Evolutionary conservation across 1,140 invertebrate genomes (phyloP), one percentile per base, ranked within the genome.

Genomic region (Drosophila fuyamai): DNA sequence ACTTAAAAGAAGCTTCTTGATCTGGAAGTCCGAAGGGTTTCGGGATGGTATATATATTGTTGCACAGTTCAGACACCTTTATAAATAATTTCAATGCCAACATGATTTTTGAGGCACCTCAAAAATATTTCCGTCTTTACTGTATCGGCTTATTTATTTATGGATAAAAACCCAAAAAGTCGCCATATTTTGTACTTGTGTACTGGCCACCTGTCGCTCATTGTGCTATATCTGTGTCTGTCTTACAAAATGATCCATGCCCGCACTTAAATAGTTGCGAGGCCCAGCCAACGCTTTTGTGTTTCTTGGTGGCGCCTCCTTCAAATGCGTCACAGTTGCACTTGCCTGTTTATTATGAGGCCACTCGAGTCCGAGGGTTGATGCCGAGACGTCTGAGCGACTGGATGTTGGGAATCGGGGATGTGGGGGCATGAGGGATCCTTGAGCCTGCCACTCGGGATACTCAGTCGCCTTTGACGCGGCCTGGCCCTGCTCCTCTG

Each of bases 311-410:
- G 41, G 50, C 54, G 43, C 32, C 32, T 23, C 36, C 60, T 55
- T 65, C 43, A 76, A 76, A 76, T 76, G 73, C 73, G 73, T 76
- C 56, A 65, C 68, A 41, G 47, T 71, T 72, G 83, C 79, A 88
- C 79, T 79, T 89, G 83, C 74, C 74, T 81, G 81, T 70, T 88
- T 88, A 88, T 83, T 86, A 60, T 79, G 77, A 88, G 83, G 76
- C 67, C 68, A 76, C 78, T 89, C 72, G 79, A 77, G 73, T 58
- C 71, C 60, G 75, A 61, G 65, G 67, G n/a, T 35, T 76, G 54
- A 76, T 72, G 38, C 65, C 66, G 72, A 76, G 73, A 74, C 72
- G 53, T 55, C 72, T 63, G 41, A 38, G 40, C 41, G 50, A 40
- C 7, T 53, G 67, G 36, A 14, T 29, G 68, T 40, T 40, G 40